Evolutionary conservation across 1,140 invertebrate genomes (phyloP).

Genomic region (Pachypeltis micranthus): DNA sequence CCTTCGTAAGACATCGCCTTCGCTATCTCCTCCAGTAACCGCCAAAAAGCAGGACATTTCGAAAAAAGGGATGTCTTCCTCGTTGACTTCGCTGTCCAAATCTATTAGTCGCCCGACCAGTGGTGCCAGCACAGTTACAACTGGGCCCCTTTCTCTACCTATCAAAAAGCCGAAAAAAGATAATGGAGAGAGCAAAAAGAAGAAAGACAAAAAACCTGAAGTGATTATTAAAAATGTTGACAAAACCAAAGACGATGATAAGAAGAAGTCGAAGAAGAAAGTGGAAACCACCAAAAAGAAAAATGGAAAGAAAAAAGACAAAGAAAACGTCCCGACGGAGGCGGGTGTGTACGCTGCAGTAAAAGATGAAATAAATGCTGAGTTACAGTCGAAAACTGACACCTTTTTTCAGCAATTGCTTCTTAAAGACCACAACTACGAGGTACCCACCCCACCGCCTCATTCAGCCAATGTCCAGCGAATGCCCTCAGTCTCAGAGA

Average conservation of each 20-base stretch:
- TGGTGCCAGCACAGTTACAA: conserved; percentile 4
- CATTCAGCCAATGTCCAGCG: conserved; percentile 28
- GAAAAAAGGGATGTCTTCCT: conserved; percentile 3
- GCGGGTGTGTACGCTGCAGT: no score
- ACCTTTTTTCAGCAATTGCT: conserved; percentile 60
- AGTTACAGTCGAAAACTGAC: conserved; percentile 38
- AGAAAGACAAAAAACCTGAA: conserved; percentile 25
- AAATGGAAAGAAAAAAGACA: conserved; percentile 24
- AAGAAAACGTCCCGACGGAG: conserved; percentile 25
- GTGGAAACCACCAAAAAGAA: conserved; percentile 22
- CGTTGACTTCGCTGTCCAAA: background rate
- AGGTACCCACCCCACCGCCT: conserved; percentile 28
- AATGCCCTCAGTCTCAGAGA: conserved; percentile 45
- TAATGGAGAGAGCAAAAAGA: conserved; percentile 21
- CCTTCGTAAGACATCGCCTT: conserved; percentile 8
- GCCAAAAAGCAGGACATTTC: conserved; percentile 7
- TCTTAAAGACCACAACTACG: conserved; percentile 36
- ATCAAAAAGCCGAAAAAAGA: conserved; percentile 2
- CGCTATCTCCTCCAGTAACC: background rate
- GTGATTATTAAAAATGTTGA: conserved; percentile 26
- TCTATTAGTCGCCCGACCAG: conserved; percentile 3
- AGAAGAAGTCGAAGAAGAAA: conserved; percentile 28
- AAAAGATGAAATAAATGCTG: background rate
- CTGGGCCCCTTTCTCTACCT: background rate
- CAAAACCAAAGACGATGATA: conserved; percentile 26